Conservation (phyloP, 2,888 invertebrate genomes). For the Eumacrocentrus americanus region DNA sequence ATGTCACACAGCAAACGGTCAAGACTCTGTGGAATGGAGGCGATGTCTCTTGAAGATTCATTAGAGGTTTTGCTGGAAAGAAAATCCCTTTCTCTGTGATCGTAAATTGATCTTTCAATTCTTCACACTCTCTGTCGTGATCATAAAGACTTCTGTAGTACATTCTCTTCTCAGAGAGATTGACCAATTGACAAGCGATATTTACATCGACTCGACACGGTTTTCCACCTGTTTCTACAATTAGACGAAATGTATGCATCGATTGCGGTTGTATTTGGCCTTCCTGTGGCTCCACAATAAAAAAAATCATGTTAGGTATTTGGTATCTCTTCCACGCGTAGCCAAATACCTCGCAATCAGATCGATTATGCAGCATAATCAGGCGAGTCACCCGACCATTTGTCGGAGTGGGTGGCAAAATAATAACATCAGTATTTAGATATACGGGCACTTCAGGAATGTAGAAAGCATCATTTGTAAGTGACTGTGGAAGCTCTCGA, state of each 20-base stretch:
- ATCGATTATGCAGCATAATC: slow-evolving; percentile 59
- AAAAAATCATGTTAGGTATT: slow-evolving; percentile 46
- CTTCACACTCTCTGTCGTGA: slow-evolving; percentile 41
- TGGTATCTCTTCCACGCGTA: slow-evolving; percentile 58
- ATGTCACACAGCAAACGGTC: slow-evolving; percentile 42
- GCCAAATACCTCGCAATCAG: slow-evolving; percentile 50
- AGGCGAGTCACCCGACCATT: slow-evolving; percentile 53
- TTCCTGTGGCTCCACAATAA: slow-evolving; percentile 45
- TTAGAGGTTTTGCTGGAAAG: slow-evolving; percentile 52
- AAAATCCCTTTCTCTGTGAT: slow-evolving; percentile 58
- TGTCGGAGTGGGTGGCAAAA: slow-evolving; percentile 49
- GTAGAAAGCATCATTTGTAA: slow-evolving; percentile 31
- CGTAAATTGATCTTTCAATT: slow-evolving; percentile 55
- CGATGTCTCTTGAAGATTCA: slow-evolving; percentile 41
- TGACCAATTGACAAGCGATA: slow-evolving; percentile 57
- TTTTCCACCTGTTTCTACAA: slow-evolving; percentile 50
- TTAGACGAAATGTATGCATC: slow-evolving; percentile 53
- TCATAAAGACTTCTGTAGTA: slow-evolving; percentile 52
- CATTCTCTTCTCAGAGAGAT: slow-evolving; percentile 54
- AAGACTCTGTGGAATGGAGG: slow-evolving; percentile 48
- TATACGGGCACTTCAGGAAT: slow-evolving; percentile 41
- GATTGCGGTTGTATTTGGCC: slow-evolving; percentile 58
- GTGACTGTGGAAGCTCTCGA: slow-evolving; percentile 13
- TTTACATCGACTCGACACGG: slow-evolving; percentile 49
- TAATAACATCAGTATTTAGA: slow-evolving; percentile 56